phyloP scores from a whole-genome alignment of 2,888 invertebrate species.

The Drosophila kanekoi region DNA sequence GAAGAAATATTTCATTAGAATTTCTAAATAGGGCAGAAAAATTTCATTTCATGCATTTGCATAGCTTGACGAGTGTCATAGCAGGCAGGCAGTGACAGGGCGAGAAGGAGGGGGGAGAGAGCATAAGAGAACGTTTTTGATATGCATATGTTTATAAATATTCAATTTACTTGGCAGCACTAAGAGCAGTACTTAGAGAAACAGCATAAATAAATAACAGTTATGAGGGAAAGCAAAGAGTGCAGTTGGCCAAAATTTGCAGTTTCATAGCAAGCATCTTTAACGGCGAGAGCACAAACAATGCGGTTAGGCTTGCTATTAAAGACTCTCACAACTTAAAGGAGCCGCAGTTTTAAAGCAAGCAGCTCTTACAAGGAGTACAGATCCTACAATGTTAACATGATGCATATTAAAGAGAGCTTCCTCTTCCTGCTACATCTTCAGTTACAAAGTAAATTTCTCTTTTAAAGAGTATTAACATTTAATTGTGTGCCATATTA shows the following conservation, averaged over 20 bases:
- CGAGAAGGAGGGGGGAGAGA: not conserved
- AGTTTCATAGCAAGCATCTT: not conserved
- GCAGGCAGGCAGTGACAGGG: conserved; percentile 20
- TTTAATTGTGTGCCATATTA: too few species aligned
- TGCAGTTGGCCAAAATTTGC: not conserved
- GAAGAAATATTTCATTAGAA: conserved; percentile 63
- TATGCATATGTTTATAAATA: conserved; percentile 26
- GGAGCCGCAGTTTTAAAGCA: too few species aligned
- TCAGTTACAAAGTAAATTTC: too few species aligned
- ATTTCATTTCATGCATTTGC: conserved; percentile 56
- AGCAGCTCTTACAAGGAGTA: too few species aligned
- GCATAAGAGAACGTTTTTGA: not conserved
- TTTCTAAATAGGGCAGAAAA: conserved; percentile 50
- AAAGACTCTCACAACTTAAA: too few species aligned
- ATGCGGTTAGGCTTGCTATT: too few species aligned
- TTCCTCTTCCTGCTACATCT: too few species aligned
- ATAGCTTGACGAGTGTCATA: conserved; percentile 42
- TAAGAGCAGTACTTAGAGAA: not conserved
- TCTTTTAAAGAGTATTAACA: too few species aligned
- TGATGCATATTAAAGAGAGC: too few species aligned
- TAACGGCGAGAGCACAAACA: too few species aligned
- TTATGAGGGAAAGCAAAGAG: too few species aligned
- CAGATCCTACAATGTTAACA: too few species aligned
- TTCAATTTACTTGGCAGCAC: conserved; percentile 15
- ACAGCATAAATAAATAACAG: conserved; percentile 1